phyloP scores from a whole-genome alignment of 2,797 vertebrate genomes.

The Euphonia xanthogaster region DNA sequence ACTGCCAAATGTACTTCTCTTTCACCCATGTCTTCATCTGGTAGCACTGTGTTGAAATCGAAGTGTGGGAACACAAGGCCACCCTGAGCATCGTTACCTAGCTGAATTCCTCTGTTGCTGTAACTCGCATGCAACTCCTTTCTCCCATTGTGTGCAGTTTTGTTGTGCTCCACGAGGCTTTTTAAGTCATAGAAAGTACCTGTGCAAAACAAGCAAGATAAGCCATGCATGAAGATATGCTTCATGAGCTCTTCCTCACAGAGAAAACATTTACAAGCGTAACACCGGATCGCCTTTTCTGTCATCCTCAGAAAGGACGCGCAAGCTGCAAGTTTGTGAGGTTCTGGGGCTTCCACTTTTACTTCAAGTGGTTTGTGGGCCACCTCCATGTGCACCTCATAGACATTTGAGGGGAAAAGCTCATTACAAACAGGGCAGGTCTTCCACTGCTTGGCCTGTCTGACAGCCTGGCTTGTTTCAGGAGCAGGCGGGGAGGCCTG shows the following conservation, averaged over 20 bases:
- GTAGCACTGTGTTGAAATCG: slow-evolving; percentile 85
- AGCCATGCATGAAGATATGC: slow-evolving; percentile 89
- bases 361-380: slow-evolving; percentile 80
- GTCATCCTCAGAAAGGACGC: slow-evolving; percentile 90
- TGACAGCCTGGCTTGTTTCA: slow-evolving; percentile 48
- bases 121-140: slow-evolving; percentile 87
- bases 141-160: slow-evolving; percentile 82
- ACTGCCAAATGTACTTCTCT: slow-evolving; percentile 89
- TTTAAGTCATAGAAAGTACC: slow-evolving; percentile 89
- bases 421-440: slow-evolving; percentile 95
- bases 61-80: slow-evolving; percentile 90
- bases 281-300: slow-evolving; percentile 89
- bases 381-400: slow-evolving; percentile 90
- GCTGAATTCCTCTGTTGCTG: slow-evolving; percentile 85
- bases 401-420: slow-evolving; percentile 93
- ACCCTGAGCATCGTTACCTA: slow-evolving; percentile 83
- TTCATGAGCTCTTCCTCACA: slow-evolving; percentile 88
- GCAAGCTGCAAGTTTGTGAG: slow-evolving; percentile 85
- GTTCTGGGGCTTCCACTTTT: slow-evolving; percentile 48
- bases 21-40: slow-evolving; percentile 88
- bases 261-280: slow-evolving; percentile 86
- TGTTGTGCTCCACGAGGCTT: slow-evolving; percentile 87
- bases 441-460: slow-evolving; percentile 93
- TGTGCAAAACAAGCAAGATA: slow-evolving; percentile 92
- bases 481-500: slow-evolving; percentile 17